These are phyloP conservation scores for Zhengitettix transpicula DNA, from an alignment of 2,888 invertebrate species.

Conservation along the genomic window DNA sequence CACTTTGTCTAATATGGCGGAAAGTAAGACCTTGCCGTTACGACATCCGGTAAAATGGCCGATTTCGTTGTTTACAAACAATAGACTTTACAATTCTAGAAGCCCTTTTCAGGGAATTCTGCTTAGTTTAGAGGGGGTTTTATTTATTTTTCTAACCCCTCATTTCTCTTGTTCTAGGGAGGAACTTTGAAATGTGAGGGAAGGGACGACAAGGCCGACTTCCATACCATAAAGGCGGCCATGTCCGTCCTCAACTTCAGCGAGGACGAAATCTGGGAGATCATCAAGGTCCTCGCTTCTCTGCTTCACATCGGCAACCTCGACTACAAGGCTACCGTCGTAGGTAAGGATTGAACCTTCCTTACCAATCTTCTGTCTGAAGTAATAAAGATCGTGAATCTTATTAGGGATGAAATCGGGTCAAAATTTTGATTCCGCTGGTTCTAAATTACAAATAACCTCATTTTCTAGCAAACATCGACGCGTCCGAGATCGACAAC, in stretches of 20 bases:
- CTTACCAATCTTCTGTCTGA: too few species aligned
- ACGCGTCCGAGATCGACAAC: constrained; percentile 72
- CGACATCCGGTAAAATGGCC: too few species aligned
- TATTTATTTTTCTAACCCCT: background rate
- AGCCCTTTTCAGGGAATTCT: background rate
- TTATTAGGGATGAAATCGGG: too few species aligned
- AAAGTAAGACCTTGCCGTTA: too few species aligned
- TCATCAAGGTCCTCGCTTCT: constrained; percentile 69
- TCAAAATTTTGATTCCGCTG: too few species aligned
- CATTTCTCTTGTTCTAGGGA: constrained; percentile 31
- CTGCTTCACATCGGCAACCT: constrained; percentile 86
- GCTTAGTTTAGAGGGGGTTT: background rate
- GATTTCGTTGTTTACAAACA: too few species aligned
- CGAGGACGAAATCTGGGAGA: constrained; percentile 68
- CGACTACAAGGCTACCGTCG: constrained; percentile 52
- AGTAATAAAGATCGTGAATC: too few species aligned
- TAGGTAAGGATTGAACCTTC: constrained; percentile 20
- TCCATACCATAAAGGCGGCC: constrained; percentile 77
- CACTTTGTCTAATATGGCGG: too few species aligned
- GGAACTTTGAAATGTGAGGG: constrained; percentile 61
- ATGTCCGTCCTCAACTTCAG: constrained; percentile 80
- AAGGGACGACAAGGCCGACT: constrained; percentile 69
- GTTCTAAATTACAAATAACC: too few species aligned
- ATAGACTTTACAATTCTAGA: too few species aligned
- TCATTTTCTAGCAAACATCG: constrained; percentile 52